phyloP scores from a whole-genome alignment of 2,113 vertebrate genomes.

The Zootoca vivipara region DNA sequence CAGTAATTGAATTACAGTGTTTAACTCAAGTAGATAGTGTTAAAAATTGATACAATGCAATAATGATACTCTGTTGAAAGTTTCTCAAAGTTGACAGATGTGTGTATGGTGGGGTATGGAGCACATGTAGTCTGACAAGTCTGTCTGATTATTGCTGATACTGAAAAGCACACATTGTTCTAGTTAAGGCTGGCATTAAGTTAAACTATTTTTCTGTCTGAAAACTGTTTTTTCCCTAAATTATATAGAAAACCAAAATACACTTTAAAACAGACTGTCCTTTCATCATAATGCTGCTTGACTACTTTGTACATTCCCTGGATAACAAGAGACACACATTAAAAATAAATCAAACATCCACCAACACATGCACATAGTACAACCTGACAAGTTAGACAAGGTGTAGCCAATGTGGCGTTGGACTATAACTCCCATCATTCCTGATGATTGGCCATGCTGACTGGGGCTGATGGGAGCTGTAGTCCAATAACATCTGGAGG shows the following conservation, averaged over 20 bases:
- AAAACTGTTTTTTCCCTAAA: conserved; percentile 22
- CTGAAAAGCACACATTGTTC: conserved; percentile 23
- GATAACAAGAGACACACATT: not conserved
- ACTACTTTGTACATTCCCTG: not conserved
- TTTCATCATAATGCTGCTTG: not conserved
- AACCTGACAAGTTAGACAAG: too few relatives aligned
- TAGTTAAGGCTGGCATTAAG: not conserved
- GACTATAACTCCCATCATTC: too few relatives aligned
- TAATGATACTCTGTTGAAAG: conserved; percentile 30
- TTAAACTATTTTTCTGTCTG: conserved; percentile 22
- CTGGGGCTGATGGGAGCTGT: too few relatives aligned
- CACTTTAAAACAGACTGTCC: not conserved
- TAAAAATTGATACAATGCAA: conserved; percentile 37
- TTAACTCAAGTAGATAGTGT: conserved; percentile 16
- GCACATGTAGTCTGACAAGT: conserved; percentile 37
- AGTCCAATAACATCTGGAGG: too few relatives aligned
- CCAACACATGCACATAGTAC: not conserved
- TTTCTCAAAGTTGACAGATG: conserved; percentile 55
- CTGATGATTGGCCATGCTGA: too few relatives aligned
- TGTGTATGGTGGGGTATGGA: not conserved
- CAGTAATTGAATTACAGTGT: not conserved
- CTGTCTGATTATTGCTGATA: conserved; percentile 41
- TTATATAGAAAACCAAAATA: conserved; percentile 1
- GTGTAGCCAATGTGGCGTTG: too few relatives aligned
- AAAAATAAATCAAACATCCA: not conserved